Evolutionary conservation across 2,888 invertebrate genomes (phyloP), one percentile per base, ranked within the genome.

Genomic region (Chloroclysta siterata): DNA sequence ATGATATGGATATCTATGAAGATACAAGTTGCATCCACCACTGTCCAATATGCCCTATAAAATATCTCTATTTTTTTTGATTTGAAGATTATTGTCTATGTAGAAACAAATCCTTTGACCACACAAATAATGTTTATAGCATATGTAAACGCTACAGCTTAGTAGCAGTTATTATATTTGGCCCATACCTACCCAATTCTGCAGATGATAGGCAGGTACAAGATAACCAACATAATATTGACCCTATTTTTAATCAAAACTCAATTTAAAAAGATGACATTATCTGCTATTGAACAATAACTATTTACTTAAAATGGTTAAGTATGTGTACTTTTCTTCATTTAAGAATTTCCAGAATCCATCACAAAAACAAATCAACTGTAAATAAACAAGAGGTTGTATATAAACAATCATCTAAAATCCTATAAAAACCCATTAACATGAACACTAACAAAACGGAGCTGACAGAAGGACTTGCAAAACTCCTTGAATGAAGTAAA

Each of bases 401-500:
- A 33, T 8, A 33, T 33, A 33, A 33, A 33, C 33, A 33, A 33
- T 33, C 33, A 33, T 22, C 22, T 22, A 33, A 29, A 2, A 33
- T 8, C 33, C 5, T 33, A 6, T 22, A 33, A 33, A 33, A 33
- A 33, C 33, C 1, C 33, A 33, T 6, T 33, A 8, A 33, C 0
- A 33, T 33, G 33, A 8, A 8, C 22, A 14, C 5, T 44, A 10
- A 13, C n/a, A 51, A 5, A 47, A 46, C 14, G 14, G 15, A 36
- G 29, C 15, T 46, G 15, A 60, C 10, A 29, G 47, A 39, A 58
- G 54, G 58, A 47, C 59, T 56, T 33, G 41, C 53, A 13, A 52
- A 70, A 48, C 46, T 46, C 53, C 17, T 8, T 58, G 41, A 54
- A 52, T 55, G 58, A 62, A 58, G 56, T 55, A 65, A 72, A 69